Evolutionary conservation across 1,140 invertebrate species (phyloP).

Genomic region (Grapholita molesta): DNA sequence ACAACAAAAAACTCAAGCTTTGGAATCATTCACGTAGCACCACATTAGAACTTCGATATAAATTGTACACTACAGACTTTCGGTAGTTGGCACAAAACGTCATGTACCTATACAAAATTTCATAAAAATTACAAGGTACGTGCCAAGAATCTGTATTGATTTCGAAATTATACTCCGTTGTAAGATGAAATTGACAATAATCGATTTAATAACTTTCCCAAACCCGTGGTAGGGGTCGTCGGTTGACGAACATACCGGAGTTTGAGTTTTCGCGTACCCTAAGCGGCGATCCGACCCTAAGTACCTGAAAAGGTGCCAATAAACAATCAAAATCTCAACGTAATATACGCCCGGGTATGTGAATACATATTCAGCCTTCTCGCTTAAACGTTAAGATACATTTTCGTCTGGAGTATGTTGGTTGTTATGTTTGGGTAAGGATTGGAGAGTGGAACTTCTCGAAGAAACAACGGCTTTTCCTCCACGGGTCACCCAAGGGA

Average conservation of each 20-base stretch:
- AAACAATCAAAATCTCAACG: conserved; percentile 34
- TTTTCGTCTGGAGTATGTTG: not conserved
- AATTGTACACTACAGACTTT: too few species aligned
- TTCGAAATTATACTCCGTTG: too few species aligned
- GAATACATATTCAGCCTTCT: conserved; percentile 23
- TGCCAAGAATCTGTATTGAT: too few species aligned
- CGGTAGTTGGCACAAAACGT: too few species aligned
- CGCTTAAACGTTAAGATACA: not conserved
- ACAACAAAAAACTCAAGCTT: too few species aligned
- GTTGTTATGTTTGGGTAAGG: conserved; percentile 15
- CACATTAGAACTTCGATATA: too few species aligned
- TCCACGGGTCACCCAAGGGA: conserved; percentile 58
- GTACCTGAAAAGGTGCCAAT: conserved; percentile 68
- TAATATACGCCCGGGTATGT: conserved; percentile 19
- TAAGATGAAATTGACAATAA: too few species aligned
- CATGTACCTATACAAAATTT: too few species aligned
- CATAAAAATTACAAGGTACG: too few species aligned
- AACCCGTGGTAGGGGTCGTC: conserved; percentile 25
- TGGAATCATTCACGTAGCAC: too few species aligned
- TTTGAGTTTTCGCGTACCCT: conserved; percentile 43
- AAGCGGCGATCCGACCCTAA: conserved; percentile 52
- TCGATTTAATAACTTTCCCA: not conserved
- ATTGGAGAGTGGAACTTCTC: conserved; percentile 34
- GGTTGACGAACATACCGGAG: conserved; percentile 42
- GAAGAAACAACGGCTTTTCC: conserved; percentile 64